Conservation (phyloP, 2,113 vertebrate species). For the Heteronetta atricapilla region DNA sequence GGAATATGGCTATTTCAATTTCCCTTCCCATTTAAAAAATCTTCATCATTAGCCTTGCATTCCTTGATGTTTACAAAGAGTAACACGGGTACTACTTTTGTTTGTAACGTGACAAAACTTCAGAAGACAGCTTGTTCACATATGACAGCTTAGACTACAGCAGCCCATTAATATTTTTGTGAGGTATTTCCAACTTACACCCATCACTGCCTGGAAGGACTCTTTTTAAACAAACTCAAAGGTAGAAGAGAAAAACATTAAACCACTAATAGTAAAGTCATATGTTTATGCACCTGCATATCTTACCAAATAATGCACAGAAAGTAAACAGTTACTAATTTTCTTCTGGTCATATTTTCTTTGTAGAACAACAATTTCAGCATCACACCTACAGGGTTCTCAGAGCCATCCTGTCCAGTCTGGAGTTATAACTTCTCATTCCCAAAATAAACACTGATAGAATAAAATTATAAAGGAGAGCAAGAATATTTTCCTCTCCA, state of each 20-base stretch:
- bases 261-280: not conserved
- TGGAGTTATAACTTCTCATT: not conserved
- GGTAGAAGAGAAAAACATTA: not conserved
- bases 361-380: not conserved
- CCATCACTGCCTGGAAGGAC: not conserved
- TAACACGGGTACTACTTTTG: not conserved
- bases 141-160: not conserved
- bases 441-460: fast-evolving
- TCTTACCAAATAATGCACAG: not conserved
- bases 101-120: not conserved
- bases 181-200: not conserved
- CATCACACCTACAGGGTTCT: not conserved
- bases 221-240: not conserved
- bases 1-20: not conserved
- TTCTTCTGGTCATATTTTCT: not conserved
- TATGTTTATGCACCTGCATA: not conserved
- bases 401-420: not conserved
- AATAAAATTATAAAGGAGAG: not conserved
- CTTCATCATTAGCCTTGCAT: not conserved
- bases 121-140: not conserved
- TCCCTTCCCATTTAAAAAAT: not conserved
- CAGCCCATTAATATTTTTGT: not conserved
- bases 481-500: not conserved
- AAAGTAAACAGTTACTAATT: not conserved
- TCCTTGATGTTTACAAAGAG: not conserved